Percentiles rank a stretch among this genome's conserved stretches.
Conservation (phyloP, 1,140 invertebrate species). For the Drosophila dunni region DNA sequence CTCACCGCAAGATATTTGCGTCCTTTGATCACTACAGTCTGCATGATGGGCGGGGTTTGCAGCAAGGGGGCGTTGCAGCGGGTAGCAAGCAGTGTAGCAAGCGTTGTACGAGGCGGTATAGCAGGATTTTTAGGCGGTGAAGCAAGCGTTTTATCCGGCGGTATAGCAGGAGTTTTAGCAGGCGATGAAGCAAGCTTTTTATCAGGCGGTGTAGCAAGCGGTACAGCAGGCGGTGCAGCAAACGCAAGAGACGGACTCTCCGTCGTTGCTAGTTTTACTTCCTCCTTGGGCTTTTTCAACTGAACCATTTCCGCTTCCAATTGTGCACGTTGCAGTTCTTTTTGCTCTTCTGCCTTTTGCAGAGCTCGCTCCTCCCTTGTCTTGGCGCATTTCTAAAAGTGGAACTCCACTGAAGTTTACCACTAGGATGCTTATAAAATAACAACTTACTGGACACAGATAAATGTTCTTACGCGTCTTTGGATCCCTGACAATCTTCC, state of each 20-base stretch:
- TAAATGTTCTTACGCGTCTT: slow-evolving; percentile 40
- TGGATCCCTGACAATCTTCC: slow-evolving; percentile 37
- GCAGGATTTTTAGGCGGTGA: too few relatives aligned
- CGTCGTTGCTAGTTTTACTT: not conserved
- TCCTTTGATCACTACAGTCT: slow-evolving; percentile 44
- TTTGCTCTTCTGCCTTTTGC: not conserved
- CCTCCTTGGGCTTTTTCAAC: not conserved
- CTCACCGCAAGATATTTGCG: slow-evolving; percentile 60
- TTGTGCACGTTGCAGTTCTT: not conserved
- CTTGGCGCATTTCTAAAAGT: slow-evolving; percentile 33
- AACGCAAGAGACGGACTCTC: not conserved
- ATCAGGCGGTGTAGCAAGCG: too few relatives aligned
- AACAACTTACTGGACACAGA: slow-evolving; percentile 54
- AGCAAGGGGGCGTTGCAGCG: not conserved
- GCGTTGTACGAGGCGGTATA: too few relatives aligned
- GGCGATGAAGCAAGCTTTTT: not conserved
- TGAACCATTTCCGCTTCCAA: not conserved
- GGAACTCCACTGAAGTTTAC: not conserved
- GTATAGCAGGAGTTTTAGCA: too few relatives aligned
- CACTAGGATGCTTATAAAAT: not conserved
- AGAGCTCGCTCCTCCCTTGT: not conserved
- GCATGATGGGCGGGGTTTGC: slow-evolving; percentile 40
- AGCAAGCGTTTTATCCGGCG: not conserved
- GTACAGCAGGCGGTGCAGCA: not conserved
- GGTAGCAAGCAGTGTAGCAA: not conserved